These are phyloP conservation scores for Gymnocephalus cernua DNA, from an alignment of 2,113 vertebrate species.

Conservation along the genomic window DNA sequence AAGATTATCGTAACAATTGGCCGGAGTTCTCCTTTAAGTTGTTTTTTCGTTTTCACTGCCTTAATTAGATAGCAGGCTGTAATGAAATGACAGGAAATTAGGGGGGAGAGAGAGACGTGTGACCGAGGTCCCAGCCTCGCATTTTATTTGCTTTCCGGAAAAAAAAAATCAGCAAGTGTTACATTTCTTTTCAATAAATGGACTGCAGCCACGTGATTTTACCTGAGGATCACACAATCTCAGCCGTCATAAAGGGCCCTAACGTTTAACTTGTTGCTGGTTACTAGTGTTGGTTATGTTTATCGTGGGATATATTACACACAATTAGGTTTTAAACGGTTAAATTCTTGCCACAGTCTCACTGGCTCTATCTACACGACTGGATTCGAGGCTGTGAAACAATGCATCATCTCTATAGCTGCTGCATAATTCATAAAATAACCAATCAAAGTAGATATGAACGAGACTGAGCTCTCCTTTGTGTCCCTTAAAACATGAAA, in stretches of 20 bases:
- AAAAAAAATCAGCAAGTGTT: not conserved
- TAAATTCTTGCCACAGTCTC: not conserved
- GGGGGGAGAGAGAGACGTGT: not conserved
- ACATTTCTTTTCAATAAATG: not conserved
- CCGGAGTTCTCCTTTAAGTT: too few relatives aligned
- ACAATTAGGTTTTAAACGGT: not conserved
- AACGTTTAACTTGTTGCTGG: not conserved
- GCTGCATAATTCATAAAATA: not conserved
- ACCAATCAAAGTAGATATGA: not conserved
- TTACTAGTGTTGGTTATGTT: not conserved
- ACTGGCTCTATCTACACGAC: not conserved
- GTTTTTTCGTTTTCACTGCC: not conserved
- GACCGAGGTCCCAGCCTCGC: not conserved
- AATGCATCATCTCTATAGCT: not conserved
- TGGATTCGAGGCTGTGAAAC: not conserved
- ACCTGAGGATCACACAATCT: not conserved
- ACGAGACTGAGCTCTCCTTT: not conserved
- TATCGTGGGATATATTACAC: not conserved
- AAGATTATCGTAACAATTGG: too few relatives aligned
- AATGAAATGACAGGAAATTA: not conserved
- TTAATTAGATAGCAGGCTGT: not conserved
- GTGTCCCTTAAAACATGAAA: not conserved
- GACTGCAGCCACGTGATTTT: not conserved
- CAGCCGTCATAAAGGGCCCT: not conserved
- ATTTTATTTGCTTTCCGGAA: not conserved